Percentiles rank a stretch among this genome's conserved stretches.
These are phyloP conservation scores for Epinephelus coioides DNA, from an alignment of 2,797 vertebrate species.

Conservation along the genomic window DNA sequence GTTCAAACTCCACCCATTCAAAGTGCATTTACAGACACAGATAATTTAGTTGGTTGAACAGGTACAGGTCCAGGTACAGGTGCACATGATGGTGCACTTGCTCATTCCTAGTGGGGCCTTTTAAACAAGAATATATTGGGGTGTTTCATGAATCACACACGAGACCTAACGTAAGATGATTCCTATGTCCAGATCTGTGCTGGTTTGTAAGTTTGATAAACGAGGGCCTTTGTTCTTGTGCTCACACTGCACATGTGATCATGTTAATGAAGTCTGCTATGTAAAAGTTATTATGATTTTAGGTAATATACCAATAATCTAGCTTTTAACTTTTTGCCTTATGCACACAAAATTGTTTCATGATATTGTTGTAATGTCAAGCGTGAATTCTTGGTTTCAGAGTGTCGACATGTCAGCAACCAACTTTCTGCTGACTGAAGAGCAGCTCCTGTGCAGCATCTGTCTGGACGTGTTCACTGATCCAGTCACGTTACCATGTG, in stretches of 20 bases:
- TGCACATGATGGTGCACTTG: too few relatives aligned
- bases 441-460: conserved; percentile 20
- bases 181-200: too few relatives aligned
- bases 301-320: not conserved
- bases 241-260: not conserved
- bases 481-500: conserved; percentile 16
- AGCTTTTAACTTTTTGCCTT: not conserved
- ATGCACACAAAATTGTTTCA: too few relatives aligned
- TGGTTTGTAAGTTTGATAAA: too few relatives aligned
- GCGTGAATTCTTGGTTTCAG: not conserved
- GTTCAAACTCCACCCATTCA: too few relatives aligned
- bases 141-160: too few relatives aligned
- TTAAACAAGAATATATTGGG: too few relatives aligned
- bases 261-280: not conserved
- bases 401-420: not conserved
- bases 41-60: too few relatives aligned
- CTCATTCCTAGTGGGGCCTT: too few relatives aligned
- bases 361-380: not conserved
- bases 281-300: not conserved
- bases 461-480: conserved; percentile 20
- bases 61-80: too few relatives aligned
- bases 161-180: too few relatives aligned
- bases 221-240: not conserved
- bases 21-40: too few relatives aligned
- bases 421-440: not conserved